A percentile compares a stretch with the other conserved stretches of the same genome.
Evolutionary conservation across 1,140 invertebrate species (phyloP).

Genomic region (Macrosteles quadrilineatus): DNA sequence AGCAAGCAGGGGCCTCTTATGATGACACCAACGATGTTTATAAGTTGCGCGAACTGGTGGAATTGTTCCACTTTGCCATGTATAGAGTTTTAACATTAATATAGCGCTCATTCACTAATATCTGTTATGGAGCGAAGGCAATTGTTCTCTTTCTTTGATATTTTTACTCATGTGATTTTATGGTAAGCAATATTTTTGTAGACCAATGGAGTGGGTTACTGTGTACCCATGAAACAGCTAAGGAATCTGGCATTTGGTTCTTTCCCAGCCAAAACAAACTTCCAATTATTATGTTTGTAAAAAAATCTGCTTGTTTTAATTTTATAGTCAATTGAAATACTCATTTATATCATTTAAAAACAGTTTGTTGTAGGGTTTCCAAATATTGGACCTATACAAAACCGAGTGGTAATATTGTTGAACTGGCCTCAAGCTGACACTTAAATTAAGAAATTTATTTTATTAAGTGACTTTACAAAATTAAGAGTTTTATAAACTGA

Average conservation of each 20-base stretch:
- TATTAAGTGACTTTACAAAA: too few relatives aligned
- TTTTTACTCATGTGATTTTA: not conserved
- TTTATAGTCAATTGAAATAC: not conserved
- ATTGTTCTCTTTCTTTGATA: not conserved
- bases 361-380: not conserved
- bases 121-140: too few relatives aligned
- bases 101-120: not conserved
- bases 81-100: not conserved
- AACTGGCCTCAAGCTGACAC: too few relatives aligned
- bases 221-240: not conserved
- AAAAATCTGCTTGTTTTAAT: not conserved
- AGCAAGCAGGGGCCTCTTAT: not conserved
- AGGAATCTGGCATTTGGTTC: too few relatives aligned
- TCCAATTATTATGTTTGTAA: not conserved
- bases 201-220: not conserved
- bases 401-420: too few relatives aligned
- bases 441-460: too few relatives aligned
- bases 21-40: not conserved
- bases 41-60: not conserved
- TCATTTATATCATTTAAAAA: not conserved
- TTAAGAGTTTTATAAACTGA: too few relatives aligned
- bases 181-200: conserved; percentile 5
- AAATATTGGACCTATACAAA: too few relatives aligned
- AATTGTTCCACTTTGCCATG: not conserved
- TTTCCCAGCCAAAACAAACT: too few relatives aligned